phyloP scores from a whole-genome alignment of 35 echinoderm and acorn worm genomes.

The Patiria miniata region DNA sequence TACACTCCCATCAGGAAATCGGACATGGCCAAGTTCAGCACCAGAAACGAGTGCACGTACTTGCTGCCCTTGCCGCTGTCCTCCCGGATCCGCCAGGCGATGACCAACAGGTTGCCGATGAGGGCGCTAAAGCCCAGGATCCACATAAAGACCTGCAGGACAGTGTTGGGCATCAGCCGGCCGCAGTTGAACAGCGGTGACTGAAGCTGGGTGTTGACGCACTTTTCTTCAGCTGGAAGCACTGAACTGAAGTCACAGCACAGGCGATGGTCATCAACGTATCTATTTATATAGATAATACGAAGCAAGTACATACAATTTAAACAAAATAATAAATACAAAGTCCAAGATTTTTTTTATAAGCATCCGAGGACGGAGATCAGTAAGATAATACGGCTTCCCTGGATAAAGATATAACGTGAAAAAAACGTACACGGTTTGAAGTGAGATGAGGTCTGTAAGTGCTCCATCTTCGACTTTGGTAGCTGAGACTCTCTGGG shows the following conservation, averaged over 20 bases:
- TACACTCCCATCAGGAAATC: conserved; percentile 89
- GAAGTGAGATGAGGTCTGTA: background rate
- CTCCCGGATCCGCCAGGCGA: conserved; percentile 44
- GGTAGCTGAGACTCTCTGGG: background rate
- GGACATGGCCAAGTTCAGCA: conserved; percentile 76
- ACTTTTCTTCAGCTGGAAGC: background rate
- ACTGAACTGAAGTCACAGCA: conserved; percentile 43
- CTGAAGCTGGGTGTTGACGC: background rate
- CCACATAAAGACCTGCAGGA: conserved; percentile 70
- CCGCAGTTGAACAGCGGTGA: conserved; percentile 46
- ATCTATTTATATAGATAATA: background rate
- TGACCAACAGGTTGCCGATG: conserved; percentile 68
- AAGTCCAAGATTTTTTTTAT: too few relatives aligned
- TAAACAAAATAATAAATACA: too few relatives aligned
- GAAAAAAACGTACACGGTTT: background rate
- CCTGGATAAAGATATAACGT: too few relatives aligned
- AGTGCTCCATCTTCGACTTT: background rate
- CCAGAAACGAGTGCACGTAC: conserved; percentile 42
- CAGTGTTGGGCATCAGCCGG: conserved; percentile 40
- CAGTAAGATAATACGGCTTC: too few relatives aligned
- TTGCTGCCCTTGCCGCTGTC: conserved; percentile 12
- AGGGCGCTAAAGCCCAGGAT: conserved; percentile 75
- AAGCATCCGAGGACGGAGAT: too few relatives aligned
- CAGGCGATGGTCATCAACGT: conserved; percentile 34
- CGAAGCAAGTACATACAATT: too few relatives aligned